Evolutionary conservation across 2,113 vertebrate genomes (phyloP).

Genomic region (Bagarius yarrelli): DNA sequence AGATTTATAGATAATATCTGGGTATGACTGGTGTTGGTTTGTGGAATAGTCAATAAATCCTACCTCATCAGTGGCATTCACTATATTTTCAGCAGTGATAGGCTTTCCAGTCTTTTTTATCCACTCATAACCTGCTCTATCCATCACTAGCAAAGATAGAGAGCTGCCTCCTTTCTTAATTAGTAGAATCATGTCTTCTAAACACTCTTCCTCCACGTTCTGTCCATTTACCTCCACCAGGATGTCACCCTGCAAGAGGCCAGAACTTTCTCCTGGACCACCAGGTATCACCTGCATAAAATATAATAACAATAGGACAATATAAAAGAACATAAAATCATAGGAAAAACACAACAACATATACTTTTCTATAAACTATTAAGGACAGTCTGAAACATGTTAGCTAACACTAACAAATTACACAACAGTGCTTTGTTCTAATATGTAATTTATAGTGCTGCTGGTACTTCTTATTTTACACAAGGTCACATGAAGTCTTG

Average conservation of each 20-base stretch:
- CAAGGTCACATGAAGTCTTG: too few relatives aligned
- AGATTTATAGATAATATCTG: not conserved
- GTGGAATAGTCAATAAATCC: not conserved
- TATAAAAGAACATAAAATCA: not conserved
- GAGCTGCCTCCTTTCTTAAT: constrained; percentile 58
- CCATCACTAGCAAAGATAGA: constrained; percentile 61
- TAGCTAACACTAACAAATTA: too few relatives aligned
- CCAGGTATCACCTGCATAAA: constrained; percentile 67
- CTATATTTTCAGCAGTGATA: constrained; percentile 30
- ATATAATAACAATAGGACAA: not conserved
- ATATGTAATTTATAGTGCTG: too few relatives aligned
- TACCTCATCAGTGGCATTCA: constrained; percentile 48
- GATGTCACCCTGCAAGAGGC: constrained; percentile 69
- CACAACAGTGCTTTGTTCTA: too few relatives aligned
- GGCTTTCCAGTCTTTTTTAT: constrained; percentile 30
- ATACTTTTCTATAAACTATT: not conserved
- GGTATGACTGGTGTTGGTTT: not conserved
- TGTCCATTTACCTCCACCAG: constrained; percentile 76
- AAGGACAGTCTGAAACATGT: not conserved
- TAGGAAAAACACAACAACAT: not conserved
- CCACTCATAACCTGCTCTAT: constrained; percentile 48
- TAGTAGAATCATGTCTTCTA: constrained; percentile 66
- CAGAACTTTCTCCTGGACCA: constrained; percentile 68
- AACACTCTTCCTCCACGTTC: constrained; percentile 65
- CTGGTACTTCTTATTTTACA: too few relatives aligned